A percentile compares a stretch with the other conserved stretches of the same genome.
phyloP scores from a whole-genome alignment of 1,140 invertebrate genomes.

The Lasioglossum baleicum region DNA sequence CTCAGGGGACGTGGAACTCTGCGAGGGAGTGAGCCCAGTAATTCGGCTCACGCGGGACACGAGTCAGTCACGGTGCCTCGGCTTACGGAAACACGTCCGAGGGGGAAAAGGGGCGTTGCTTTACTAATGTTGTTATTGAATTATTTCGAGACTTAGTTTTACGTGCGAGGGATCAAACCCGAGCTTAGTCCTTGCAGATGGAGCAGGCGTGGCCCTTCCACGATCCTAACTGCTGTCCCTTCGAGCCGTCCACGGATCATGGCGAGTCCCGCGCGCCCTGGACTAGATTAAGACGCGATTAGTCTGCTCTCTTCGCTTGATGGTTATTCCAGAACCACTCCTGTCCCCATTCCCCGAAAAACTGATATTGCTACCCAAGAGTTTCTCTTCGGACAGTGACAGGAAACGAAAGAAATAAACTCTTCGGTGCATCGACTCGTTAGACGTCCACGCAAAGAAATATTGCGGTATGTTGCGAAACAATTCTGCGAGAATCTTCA shows the following conservation, averaged over 20 bases:
- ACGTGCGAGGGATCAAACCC: slow-evolving; percentile 66
- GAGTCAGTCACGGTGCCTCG: slow-evolving; percentile 30
- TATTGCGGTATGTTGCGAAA: not conserved
- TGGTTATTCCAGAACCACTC: not conserved
- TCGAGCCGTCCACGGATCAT: slow-evolving; percentile 21
- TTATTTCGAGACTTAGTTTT: slow-evolving; percentile 77
- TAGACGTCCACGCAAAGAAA: not conserved
- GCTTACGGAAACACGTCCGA: slow-evolving; percentile 42
- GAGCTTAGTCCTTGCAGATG: slow-evolving; percentile 71
- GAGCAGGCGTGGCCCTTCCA: slow-evolving; percentile 67
- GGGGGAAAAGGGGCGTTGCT: slow-evolving; percentile 51
- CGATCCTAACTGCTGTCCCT: slow-evolving; percentile 39
- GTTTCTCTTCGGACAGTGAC: not conserved
- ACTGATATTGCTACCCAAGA: not conserved
- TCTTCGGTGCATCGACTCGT: not conserved
- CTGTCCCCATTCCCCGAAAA: slow-evolving; percentile 20
- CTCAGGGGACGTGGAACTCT: slow-evolving; percentile 51
- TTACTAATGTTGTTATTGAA: slow-evolving; percentile 75
- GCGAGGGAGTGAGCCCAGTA: slow-evolving; percentile 41
- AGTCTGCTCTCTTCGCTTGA: slow-evolving; percentile 52
- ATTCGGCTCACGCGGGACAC: slow-evolving; percentile 58
- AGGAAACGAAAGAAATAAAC: slow-evolving; percentile 19
- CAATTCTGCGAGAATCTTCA: not conserved
- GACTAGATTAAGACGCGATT: slow-evolving; percentile 75
- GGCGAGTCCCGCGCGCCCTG: slow-evolving; percentile 57